A percentile compares a stretch with the other conserved stretches of the same genome.
Evolutionary conservation across 2,888 invertebrate species (phyloP).

Genomic region (Muschampia plurimacula): DNA sequence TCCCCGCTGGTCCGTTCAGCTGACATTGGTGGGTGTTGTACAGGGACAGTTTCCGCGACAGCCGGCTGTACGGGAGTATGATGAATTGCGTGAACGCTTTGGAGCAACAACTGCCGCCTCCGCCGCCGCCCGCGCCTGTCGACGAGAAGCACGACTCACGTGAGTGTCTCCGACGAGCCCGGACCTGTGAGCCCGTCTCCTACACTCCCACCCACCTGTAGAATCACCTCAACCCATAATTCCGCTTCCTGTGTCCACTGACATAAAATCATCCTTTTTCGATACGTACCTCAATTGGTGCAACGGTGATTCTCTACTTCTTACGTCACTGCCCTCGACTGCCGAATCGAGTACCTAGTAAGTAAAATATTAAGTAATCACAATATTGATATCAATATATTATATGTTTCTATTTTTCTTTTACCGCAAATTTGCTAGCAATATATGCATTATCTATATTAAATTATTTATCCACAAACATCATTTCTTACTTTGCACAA

Average conservation of each 20-base stretch:
- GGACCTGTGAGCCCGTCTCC: neutral
- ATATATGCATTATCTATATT: too few species aligned
- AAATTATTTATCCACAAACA: too few species aligned
- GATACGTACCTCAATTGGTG: conserved; percentile 12
- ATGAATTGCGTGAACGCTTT: conserved; percentile 97
- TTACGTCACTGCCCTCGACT: neutral
- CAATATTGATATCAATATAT: too few species aligned
- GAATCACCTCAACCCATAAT: neutral
- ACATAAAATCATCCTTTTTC: conserved; percentile 11
- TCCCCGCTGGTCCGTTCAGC: conserved; percentile 32
- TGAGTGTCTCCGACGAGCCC: conserved; percentile 54
- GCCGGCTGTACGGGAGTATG: conserved; percentile 97
- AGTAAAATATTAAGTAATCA: too few species aligned
- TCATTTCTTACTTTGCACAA: too few species aligned
- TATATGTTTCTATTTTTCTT: too few species aligned
- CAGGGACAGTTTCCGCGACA: conserved; percentile 96
- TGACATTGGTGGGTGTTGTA: conserved; percentile 50
- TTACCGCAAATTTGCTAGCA: too few species aligned
- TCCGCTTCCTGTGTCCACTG: conserved; percentile 28
- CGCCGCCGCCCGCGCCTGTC: conserved; percentile 78
- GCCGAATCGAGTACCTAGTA: too few species aligned
- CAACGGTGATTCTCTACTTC: neutral
- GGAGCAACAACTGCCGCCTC: conserved; percentile 94
- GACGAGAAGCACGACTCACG: conserved; percentile 83
- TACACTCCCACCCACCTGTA: neutral